These are phyloP conservation scores for Tetragnatha versicolor DNA, from an alignment of 1,140 invertebrate species.

Conservation along the genomic window DNA sequence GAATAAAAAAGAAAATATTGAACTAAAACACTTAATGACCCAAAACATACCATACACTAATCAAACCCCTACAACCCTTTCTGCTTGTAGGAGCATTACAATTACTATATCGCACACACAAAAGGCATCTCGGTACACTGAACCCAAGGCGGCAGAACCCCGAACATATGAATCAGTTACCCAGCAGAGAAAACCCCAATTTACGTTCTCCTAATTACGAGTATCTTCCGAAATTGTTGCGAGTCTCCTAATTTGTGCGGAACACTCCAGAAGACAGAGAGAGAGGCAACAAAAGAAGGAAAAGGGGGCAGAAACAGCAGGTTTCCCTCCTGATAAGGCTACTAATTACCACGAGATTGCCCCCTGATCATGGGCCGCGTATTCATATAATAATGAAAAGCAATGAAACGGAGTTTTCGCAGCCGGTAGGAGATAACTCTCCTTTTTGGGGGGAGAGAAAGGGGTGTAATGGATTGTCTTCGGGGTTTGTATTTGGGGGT, in stretches of 20 bases:
- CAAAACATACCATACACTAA: too few species aligned
- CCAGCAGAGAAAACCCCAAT: slow-evolving; percentile 15
- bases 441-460: neutral
- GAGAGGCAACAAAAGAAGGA: slow-evolving; percentile 13
- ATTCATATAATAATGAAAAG: slow-evolving; percentile 43
- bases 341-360: slow-evolving; percentile 26
- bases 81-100: too few species aligned
- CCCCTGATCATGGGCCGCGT: slow-evolving; percentile 1
- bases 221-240: slow-evolving; percentile 19
- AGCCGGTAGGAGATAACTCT: neutral
- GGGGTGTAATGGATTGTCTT: slow-evolving; percentile 23
- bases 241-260: slow-evolving; percentile 5
- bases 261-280: neutral
- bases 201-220: slow-evolving; percentile 22
- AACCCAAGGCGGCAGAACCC: too few species aligned
- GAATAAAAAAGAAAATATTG: too few species aligned
- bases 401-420: slow-evolving; percentile 3
- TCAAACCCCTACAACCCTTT: too few species aligned
- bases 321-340: slow-evolving; percentile 24
- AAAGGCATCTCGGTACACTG: too few species aligned
- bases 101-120: too few species aligned
- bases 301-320: neutral
- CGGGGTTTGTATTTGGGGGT: neutral
- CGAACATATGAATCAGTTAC: slow-evolving; percentile 35
- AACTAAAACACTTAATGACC: too few species aligned